Evolutionary conservation across 2,888 invertebrate genomes (phyloP).

Genomic region (Bedellia somnulentella): DNA sequence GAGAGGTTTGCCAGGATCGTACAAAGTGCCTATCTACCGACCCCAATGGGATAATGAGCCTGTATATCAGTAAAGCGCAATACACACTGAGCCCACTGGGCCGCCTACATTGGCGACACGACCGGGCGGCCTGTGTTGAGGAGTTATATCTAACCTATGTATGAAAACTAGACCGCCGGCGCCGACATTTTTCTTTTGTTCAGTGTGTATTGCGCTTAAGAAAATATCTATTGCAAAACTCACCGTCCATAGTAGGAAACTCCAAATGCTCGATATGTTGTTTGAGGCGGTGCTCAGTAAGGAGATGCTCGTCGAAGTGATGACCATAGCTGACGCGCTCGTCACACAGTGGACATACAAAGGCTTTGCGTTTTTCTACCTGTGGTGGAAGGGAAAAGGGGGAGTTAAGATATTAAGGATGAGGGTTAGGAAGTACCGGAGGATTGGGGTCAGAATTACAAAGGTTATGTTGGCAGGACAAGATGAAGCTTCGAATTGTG

Average conservation of each 20-base stretch:
- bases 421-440: no score
- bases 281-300: slow-evolving; percentile 29
- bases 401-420: background rate
- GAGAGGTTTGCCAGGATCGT: no score
- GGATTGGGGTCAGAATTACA: no score
- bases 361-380: slow-evolving; percentile 50
- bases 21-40: no score
- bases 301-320: slow-evolving; percentile 39
- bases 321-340: slow-evolving; percentile 45
- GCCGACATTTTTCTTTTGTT: no score
- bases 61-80: no score
- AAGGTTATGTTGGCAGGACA: no score
- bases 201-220: no score
- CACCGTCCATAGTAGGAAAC: slow-evolving; percentile 42
- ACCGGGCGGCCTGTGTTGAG: background rate
- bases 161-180: background rate
- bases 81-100: no score
- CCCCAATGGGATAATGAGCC: no score
- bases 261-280: slow-evolving; percentile 42
- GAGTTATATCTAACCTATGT: background rate
- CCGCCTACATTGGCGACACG: no score
- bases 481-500: no score
- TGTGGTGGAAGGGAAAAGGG: slow-evolving; percentile 9
- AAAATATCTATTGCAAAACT: slow-evolving; percentile 8
- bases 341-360: slow-evolving; percentile 40